Conservation (phyloP, 2,113 vertebrate genomes). For the Paracyprichromis sp. region DNA sequence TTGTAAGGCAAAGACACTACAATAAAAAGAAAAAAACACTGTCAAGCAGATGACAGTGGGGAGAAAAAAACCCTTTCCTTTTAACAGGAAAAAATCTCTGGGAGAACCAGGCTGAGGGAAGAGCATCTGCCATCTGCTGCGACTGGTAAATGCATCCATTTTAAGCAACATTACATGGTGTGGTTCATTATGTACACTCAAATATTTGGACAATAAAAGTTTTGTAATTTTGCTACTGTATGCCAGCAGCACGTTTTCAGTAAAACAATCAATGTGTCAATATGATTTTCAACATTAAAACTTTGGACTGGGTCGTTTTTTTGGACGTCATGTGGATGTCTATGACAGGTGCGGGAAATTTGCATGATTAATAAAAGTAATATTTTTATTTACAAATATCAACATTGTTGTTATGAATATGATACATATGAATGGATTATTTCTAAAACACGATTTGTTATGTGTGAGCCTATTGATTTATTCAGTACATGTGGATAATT, state of each 20-base stretch:
- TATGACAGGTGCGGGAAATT: not conserved
- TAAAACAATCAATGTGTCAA: fast-evolving
- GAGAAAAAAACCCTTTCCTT: fast-evolving
- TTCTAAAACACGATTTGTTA: not conserved
- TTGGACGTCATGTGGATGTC: not conserved
- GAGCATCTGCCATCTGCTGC: not conserved
- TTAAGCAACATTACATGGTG: not conserved
- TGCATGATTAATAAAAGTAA: not conserved
- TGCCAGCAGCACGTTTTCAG: not conserved
- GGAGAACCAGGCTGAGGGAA: not conserved
- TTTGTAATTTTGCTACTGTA: not conserved
- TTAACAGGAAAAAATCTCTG: not conserved
- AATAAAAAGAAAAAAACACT: fast-evolving
- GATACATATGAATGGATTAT: not conserved
- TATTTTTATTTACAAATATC: not conserved
- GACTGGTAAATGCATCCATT: not conserved
- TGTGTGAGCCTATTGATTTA: not conserved
- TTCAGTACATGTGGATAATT: not conserved
- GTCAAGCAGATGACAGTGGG: not conserved
- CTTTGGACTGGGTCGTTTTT: not conserved
- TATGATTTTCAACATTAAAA: not conserved
- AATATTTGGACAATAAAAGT: not conserved
- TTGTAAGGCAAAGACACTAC: not conserved
- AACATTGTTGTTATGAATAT: not conserved
- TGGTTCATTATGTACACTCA: not conserved